Conservation (phyloP, 2,888 invertebrate species). For the Thereva unica region DNA sequence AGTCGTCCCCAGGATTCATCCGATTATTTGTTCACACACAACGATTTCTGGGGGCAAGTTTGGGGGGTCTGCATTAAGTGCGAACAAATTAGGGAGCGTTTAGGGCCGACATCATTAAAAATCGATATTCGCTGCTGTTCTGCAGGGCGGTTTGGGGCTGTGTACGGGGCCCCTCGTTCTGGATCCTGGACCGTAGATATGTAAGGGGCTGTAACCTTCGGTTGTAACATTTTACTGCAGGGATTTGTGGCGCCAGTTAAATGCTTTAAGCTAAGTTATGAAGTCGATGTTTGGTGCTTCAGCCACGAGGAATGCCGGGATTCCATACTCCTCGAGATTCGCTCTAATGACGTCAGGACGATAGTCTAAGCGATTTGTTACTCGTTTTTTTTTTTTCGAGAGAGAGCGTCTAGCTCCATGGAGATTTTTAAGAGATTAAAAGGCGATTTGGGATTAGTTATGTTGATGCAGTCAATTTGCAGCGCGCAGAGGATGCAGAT, state of each 20-base stretch:
- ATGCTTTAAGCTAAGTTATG: conserved; percentile 3
- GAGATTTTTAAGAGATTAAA: too few relatives aligned
- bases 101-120: conserved; percentile 26
- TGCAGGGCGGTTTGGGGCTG: neutral
- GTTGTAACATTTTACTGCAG: conserved; percentile 9
- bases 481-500: too few relatives aligned
- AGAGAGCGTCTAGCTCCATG: too few relatives aligned
- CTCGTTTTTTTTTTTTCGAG: too few relatives aligned
- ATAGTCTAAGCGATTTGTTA: too few relatives aligned
- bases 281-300: neutral
- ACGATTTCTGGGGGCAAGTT: neutral
- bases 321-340: too few relatives aligned
- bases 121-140: conserved; percentile 24
- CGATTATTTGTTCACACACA: conserved; percentile 8
- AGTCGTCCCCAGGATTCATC: conserved; percentile 7
- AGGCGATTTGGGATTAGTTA: too few relatives aligned
- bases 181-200: too few relatives aligned
- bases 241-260: conserved; percentile 22
- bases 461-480: too few relatives aligned
- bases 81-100: conserved; percentile 29
- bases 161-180: neutral
- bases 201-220: too few relatives aligned
- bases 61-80: conserved; percentile 18
- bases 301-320: too few relatives aligned
- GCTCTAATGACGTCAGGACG: too few relatives aligned